These are phyloP conservation scores for Abrostola triplasia DNA, from an alignment of 2,888 invertebrate genomes.

Conservation along the genomic window DNA sequence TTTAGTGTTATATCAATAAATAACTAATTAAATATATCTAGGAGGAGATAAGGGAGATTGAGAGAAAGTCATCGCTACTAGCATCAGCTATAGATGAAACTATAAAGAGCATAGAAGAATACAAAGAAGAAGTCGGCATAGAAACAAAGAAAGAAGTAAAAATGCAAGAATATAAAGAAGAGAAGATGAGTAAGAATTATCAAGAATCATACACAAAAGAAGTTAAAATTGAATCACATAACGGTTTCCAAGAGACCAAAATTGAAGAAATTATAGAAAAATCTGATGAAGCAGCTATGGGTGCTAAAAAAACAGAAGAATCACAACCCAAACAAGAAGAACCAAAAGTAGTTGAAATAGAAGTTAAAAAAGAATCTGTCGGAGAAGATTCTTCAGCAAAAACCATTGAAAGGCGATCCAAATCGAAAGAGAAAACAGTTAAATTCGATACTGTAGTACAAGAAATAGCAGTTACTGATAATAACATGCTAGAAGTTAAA, in stretches of 20 bases:
- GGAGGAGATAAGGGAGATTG: constrained; percentile 83
- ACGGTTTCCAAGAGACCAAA: constrained; percentile 30
- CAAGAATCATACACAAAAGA: constrained; percentile 25
- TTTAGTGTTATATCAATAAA: background rate
- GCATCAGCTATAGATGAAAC: constrained; percentile 83
- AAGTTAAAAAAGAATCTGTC: background rate
- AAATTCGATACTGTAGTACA: constrained; percentile 11
- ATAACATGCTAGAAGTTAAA: constrained; percentile 16
- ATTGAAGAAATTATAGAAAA: constrained; percentile 37
- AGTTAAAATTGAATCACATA: constrained; percentile 18
- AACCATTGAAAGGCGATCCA: constrained; percentile 21
- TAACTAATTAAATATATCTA: constrained; percentile 46
- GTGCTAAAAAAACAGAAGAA: background rate
- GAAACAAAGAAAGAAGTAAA: constrained; percentile 58
- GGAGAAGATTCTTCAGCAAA: constrained; percentile 11
- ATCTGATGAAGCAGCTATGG: constrained; percentile 23
- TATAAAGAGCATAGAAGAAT: constrained; percentile 81
- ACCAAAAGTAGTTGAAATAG: background rate
- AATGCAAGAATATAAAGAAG: constrained; percentile 34
- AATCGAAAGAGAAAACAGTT: constrained; percentile 11
- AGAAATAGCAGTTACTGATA: background rate
- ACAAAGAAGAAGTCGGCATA: constrained; percentile 81
- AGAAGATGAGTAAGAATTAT: constrained; percentile 34
- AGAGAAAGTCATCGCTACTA: constrained; percentile 77
- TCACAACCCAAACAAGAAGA: background rate